These are phyloP conservation scores for Ophioninae sp. DNA, from an alignment of 2,888 invertebrate genomes.

Conservation along the genomic window DNA sequence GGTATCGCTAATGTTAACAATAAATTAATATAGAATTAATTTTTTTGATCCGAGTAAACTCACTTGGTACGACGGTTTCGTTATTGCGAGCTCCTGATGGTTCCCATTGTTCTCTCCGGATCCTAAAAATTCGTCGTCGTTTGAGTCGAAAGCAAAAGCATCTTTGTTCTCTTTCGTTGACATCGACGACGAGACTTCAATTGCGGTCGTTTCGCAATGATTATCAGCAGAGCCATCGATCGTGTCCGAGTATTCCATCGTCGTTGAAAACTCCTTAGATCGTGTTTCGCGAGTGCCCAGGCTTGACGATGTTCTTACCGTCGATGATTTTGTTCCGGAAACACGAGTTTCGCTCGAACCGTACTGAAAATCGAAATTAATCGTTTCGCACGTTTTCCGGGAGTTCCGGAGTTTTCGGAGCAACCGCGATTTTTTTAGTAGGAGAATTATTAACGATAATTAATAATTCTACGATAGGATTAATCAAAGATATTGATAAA, in stretches of 20 bases:
- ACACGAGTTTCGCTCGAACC: constrained; percentile 60
- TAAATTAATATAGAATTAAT: too few relatives aligned
- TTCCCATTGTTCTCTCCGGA: constrained; percentile 60
- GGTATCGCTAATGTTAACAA: too few relatives aligned
- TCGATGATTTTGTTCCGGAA: constrained; percentile 61
- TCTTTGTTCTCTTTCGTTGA: constrained; percentile 62
- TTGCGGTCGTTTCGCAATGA: constrained; percentile 61
- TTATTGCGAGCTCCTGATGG: constrained; percentile 62
- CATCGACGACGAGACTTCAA: constrained; percentile 59
- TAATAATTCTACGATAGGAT: too few relatives aligned
- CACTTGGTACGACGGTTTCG: constrained; percentile 67
- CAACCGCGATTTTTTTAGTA: too few relatives aligned
- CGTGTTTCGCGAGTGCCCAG: constrained; percentile 48
- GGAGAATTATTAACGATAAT: too few relatives aligned
- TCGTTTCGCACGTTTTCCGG: neutral
- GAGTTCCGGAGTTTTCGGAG: neutral
- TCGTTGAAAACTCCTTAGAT: constrained; percentile 60
- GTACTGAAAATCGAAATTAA: constrained; percentile 22
- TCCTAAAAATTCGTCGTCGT: constrained; percentile 59
- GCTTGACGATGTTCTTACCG: constrained; percentile 59
- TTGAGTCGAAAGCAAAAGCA: constrained; percentile 65
- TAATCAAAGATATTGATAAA: too few relatives aligned
- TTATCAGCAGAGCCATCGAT: constrained; percentile 62
- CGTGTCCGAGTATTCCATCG: constrained; percentile 58
- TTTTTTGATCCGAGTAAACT: constrained; percentile 40